Conservation (phyloP, 2,113 vertebrate genomes). For the cattle (Bos taurus) region ARS-UCD2.0 NC_037338.1:18008501-18009000, state of each 20-base stretch:
- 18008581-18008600: neutral
- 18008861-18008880: neutral
- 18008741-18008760: neutral
- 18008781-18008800: neutral
- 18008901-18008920: neutral
- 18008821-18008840: neutral
- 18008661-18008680: neutral
- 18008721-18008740: neutral
- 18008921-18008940: neutral
- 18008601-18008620: neutral
- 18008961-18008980: neutral
- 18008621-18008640: neutral
- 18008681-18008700: neutral
- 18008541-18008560: neutral
- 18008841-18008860: neutral
- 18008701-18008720: neutral
- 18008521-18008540: neutral
- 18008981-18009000: neutral
- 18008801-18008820: neutral
- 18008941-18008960: neutral
- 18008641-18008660: neutral
- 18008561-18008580: neutral
- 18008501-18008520: neutral
- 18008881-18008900: neutral
- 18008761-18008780: neutral